Evolutionary conservation across 1,140 invertebrate genomes (phyloP).

Genomic region (Episyrphus balteatus): DNA sequence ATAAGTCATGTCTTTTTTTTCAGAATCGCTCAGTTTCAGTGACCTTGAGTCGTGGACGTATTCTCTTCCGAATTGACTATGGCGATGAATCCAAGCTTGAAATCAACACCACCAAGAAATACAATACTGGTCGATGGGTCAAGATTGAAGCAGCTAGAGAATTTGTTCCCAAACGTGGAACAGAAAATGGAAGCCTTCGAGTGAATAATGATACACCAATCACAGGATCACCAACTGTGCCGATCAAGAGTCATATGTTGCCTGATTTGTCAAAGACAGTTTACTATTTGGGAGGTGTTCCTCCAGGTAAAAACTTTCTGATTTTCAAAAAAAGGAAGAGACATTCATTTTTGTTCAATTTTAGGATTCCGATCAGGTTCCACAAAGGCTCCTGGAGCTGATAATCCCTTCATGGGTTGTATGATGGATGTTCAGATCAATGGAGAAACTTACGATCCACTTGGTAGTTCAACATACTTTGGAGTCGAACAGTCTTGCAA

Average conservation of each 20-base stretch:
- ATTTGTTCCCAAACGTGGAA: constrained; percentile 42
- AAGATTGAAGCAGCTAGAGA: constrained; percentile 56
- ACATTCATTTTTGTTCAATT: neutral
- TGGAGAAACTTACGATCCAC: constrained; percentile 44
- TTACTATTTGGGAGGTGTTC: constrained; percentile 71
- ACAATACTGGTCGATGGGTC: constrained; percentile 73
- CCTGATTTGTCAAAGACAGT: constrained; percentile 50
- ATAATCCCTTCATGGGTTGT: constrained; percentile 64
- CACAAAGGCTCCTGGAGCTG: constrained; percentile 36
- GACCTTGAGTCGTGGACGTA: constrained; percentile 58
- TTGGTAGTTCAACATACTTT: constrained; percentile 53
- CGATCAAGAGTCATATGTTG: constrained; percentile 43
- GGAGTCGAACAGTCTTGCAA: constrained; percentile 67
- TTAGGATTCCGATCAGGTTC: constrained; percentile 26
- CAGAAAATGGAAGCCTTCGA: constrained; percentile 50
- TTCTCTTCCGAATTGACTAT: constrained; percentile 66
- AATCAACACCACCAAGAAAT: constrained; percentile 56
- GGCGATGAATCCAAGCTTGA: constrained; percentile 48
- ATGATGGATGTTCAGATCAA: constrained; percentile 68
- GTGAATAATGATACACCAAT: constrained; percentile 61
- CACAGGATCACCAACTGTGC: constrained; percentile 47
- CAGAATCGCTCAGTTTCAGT: constrained; percentile 71
- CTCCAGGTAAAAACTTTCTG: constrained; percentile 47
- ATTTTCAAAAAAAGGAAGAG: constrained; percentile 1
- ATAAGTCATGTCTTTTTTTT: constrained; percentile 1